phyloP scores from a whole-genome alignment of 2,113 vertebrate genomes.

The Atlantisia rogersi region DNA sequence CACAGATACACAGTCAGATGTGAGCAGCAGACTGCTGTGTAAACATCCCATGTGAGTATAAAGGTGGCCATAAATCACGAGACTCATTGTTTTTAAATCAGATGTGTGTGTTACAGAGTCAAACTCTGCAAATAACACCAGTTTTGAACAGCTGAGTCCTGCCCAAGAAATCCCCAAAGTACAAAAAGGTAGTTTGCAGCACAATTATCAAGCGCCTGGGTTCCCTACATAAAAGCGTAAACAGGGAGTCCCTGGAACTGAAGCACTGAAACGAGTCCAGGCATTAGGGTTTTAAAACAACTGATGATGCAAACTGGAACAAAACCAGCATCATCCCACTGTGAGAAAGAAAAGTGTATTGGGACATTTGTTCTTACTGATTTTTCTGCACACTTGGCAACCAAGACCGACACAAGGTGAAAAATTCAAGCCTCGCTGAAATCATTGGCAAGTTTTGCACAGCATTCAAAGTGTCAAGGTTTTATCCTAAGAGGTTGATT shows the following conservation, averaged over 20 bases:
- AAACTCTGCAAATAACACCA: background rate
- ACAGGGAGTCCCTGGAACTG: background rate
- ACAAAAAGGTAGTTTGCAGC: background rate
- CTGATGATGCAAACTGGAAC: background rate
- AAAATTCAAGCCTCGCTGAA: background rate
- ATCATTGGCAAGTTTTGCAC: background rate
- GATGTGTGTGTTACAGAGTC: background rate
- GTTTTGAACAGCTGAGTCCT: background rate
- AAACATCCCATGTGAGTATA: background rate
- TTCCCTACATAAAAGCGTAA: background rate
- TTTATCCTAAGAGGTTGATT: background rate
- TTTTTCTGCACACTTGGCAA: background rate
- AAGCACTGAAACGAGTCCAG: background rate
- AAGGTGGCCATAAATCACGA: background rate
- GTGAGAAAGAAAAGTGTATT: background rate
- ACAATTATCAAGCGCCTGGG: background rate
- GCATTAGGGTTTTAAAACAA: background rate
- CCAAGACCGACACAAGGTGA: background rate
- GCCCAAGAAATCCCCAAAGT: background rate
- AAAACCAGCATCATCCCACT: background rate
- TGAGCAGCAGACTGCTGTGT: background rate
- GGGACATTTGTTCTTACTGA: background rate
- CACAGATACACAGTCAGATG: background rate
- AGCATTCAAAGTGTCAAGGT: background rate
- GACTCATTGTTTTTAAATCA: background rate